phyloP scores from a whole-genome alignment of 2,888 invertebrate species.

The Aphidoletes aphidimyza region DNA sequence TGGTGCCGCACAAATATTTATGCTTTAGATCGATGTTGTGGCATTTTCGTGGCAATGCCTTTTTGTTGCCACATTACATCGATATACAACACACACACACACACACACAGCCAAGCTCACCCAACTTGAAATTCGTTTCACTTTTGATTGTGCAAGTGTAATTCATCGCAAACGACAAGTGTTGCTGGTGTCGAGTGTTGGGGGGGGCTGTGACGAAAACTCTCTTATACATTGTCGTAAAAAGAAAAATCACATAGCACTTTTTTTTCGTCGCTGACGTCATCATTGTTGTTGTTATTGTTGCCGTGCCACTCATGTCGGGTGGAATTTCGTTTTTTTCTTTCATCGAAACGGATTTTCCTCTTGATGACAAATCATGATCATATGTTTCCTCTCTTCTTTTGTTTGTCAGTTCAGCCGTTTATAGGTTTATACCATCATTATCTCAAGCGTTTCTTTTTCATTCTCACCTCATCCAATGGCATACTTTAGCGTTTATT shows the following conservation, averaged over 20 bases:
- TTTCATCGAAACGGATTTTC: too few relatives aligned
- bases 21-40: slow-evolving; percentile 29
- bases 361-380: slow-evolving; percentile 23
- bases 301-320: too few relatives aligned
- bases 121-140: too few relatives aligned
- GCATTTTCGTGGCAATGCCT: slow-evolving; percentile 23
- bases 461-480: background rate
- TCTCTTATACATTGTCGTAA: background rate
- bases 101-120: too few relatives aligned
- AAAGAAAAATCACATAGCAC: background rate
- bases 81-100: too few relatives aligned
- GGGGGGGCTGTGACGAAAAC: background rate
- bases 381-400: slow-evolving; percentile 29
- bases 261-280: background rate
- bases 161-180: slow-evolving; percentile 31
- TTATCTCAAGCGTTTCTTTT: background rate
- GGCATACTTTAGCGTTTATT: background rate
- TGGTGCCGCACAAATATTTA: slow-evolving; percentile 28
- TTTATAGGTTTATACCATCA: slow-evolving; percentile 38
- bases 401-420: slow-evolving; percentile 50
- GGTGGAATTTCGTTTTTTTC: background rate
- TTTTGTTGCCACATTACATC: too few relatives aligned
- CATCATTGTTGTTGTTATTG: too few relatives aligned
- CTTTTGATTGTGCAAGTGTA: background rate
- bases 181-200: background rate